Evolutionary conservation across 2,888 invertebrate species (phyloP), one percentile per base, ranked within the genome.

Genomic region (Agrochola lychnidis): DNA sequence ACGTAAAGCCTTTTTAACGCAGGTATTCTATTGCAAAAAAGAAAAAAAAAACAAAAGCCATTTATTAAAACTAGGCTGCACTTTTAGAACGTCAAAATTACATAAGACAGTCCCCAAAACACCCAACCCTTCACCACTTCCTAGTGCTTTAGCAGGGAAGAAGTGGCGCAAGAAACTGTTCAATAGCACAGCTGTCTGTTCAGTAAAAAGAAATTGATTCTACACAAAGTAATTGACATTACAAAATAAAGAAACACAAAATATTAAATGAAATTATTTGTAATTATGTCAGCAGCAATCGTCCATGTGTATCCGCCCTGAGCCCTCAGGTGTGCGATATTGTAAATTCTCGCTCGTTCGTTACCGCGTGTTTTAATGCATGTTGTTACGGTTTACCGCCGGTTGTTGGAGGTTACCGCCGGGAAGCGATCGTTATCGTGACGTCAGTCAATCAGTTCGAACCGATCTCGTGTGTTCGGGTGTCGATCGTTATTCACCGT

Each of bases 401-500:
- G 3, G 45, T 16, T 12, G 45, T 68, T 40, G 36, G 12, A 36
- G 16, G 36, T 42, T 10, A 48, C 48, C 69, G 30, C 62, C 53
- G 40, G 56, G 22, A 36, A 42, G 81, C 36, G 73, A 16, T 82
- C 76, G 82, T 69, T 57, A 79, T 12, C 53, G 25, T 9, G 69
- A 40, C 40, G 53, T 5, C 64, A 14, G 70, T 82, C 77, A 77
- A 80, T 80, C 82, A 56, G 59, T 14, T 25, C 42, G 30, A 12
- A n/a, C 42, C 51, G 45, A 19, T 59, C 57, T 45, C 22, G 22
- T 25, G 53, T 16, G 6, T 0, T 62, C 36, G 2, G 14, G 14
- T n/a, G 56, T 63, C 64, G 42, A 51, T 42, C n/a, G 66, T 70
- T 22, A 76, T 42, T 70, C 56, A 69, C 36, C 4, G 48, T 36